Evolutionary conservation across 2,797 vertebrate genomes (phyloP).

Genomic region (Fistularia commersonii): DNA sequence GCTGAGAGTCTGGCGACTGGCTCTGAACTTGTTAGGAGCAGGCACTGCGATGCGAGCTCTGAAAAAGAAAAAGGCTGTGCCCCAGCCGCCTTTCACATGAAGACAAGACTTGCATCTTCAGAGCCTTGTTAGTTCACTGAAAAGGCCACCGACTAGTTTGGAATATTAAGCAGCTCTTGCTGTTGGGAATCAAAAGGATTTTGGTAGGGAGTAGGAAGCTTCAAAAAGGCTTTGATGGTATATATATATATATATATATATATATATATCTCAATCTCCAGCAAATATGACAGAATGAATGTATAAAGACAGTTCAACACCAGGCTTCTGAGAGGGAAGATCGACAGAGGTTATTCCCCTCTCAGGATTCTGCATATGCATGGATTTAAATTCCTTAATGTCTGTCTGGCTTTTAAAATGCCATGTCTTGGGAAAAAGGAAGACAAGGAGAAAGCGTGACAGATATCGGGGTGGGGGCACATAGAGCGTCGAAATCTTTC

Average conservation of each 20-base stretch:
- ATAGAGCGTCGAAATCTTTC: conserved; percentile 47
- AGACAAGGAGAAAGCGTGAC: conserved; percentile 6
- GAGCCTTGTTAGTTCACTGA: conserved; percentile 74
- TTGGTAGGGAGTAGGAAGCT: conserved; percentile 59
- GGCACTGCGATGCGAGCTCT: conserved; percentile 45
- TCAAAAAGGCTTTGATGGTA: conserved; percentile 69
- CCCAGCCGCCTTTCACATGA: conserved; percentile 60
- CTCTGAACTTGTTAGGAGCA: conserved; percentile 52
- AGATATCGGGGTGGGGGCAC: conserved; percentile 38
- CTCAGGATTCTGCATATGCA: conserved; percentile 58
- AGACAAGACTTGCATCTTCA: conserved; percentile 71
- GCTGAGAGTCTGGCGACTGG: conserved; percentile 30
- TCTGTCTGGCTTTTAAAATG: conserved; percentile 57
- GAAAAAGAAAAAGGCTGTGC: conserved; percentile 46
- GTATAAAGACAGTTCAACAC: conserved; percentile 56
- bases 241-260: conserved; percentile 47
- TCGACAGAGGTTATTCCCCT: conserved; percentile 55
- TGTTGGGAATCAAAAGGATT: conserved; percentile 71
- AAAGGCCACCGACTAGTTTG: conserved; percentile 72
- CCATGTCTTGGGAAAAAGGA: conserved; percentile 50
- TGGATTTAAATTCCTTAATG: conserved; percentile 65
- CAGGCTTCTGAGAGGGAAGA: conserved; percentile 34
- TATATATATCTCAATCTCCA: conserved; percentile 58
- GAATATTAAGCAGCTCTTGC: conserved; percentile 77
- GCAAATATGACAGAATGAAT: conserved; percentile 64